These are phyloP conservation scores for Latrodectus elegans DNA, from an alignment of 2,888 invertebrate genomes.

Conservation along the genomic window DNA sequence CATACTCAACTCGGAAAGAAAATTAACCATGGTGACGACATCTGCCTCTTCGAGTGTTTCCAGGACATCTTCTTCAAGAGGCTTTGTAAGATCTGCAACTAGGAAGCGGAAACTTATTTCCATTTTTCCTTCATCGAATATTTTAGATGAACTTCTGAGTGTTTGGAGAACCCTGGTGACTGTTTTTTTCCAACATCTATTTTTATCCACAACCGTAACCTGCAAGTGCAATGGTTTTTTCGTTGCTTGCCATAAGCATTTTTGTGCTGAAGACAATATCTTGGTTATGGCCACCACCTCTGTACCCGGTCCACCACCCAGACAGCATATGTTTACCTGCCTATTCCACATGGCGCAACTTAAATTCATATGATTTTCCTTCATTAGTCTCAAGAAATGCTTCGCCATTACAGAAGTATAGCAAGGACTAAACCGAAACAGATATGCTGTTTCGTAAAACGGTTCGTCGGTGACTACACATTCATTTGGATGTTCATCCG, in stretches of 20 bases:
- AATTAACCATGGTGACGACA: not conserved
- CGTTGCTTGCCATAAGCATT: not conserved
- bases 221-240: constrained; percentile 3
- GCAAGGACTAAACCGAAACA: constrained; percentile 23
- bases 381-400: constrained; percentile 11
- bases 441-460: not conserved
- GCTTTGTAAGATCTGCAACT: not conserved
- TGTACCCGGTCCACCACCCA: constrained; percentile 45
- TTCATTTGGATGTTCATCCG: not conserved
- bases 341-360: not conserved
- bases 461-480: not conserved
- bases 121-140: not conserved
- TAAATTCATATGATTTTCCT: not conserved
- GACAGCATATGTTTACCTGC: constrained; percentile 29
- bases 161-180: constrained; percentile 8
- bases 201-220: constrained; percentile 36
- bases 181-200: constrained; percentile 21
- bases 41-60: not conserved
- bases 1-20: no score
- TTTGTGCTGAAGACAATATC: not conserved
- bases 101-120: constrained; percentile 20
- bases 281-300: constrained; percentile 40
- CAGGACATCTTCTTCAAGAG: not conserved
- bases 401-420: constrained; percentile 38
- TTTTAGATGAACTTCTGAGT: not conserved